phyloP scores from a whole-genome alignment of 2,888 invertebrate species.

The Chaitophorus viminalis region DNA sequence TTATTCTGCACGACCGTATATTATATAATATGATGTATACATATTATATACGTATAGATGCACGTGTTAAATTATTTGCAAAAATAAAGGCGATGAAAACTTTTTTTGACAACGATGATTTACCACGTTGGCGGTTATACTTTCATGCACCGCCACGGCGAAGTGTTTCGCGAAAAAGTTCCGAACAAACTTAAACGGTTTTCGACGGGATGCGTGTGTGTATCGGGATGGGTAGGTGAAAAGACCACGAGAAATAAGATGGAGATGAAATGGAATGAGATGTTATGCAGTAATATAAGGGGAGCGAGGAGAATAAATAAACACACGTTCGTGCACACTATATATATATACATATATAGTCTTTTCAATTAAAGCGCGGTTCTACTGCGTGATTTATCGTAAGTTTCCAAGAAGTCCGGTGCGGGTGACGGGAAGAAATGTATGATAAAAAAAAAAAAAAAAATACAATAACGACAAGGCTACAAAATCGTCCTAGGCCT shows the following conservation, averaged over 20 bases:
- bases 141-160: not conserved
- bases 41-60: not conserved
- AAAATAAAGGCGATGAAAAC: not conserved
- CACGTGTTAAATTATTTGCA: not conserved
- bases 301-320: not conserved
- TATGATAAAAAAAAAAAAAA: not conserved
- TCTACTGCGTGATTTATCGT: conserved; percentile 35
- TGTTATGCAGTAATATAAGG: too few relatives aligned
- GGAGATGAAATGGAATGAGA: not conserved
- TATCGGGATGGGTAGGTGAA: not conserved
- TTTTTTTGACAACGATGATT: not conserved
- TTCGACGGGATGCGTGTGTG: not conserved
- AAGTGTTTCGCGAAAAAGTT: not conserved
- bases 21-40: too few relatives aligned
- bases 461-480: too few relatives aligned
- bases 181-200: not conserved
- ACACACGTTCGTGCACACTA: not conserved
- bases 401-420: conserved; percentile 6
- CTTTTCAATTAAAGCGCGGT: conserved; percentile 27
- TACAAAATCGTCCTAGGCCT: not conserved
- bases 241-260: not conserved
- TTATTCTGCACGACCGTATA: not conserved
- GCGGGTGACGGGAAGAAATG: not conserved
- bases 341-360: not conserved
- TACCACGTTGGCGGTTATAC: not conserved